phyloP scores from a whole-genome alignment of 2,888 invertebrate genomes.

The Lithophane ornitopus region DNA sequence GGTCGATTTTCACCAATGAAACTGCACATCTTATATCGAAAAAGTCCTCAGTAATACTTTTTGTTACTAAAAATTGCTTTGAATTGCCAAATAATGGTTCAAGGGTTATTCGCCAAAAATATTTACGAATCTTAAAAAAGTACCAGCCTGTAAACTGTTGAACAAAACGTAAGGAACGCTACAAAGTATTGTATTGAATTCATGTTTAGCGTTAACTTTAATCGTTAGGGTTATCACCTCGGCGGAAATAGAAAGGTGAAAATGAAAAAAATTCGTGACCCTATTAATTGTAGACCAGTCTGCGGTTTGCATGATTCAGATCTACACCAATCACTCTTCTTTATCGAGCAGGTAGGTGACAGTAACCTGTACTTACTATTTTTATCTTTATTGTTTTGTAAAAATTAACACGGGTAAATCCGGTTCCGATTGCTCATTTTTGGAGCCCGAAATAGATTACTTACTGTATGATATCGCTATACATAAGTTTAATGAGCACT shows the following conservation, averaged over 20 bases:
- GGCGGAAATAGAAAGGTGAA: background rate
- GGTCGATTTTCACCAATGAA: background rate
- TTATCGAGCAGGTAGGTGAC: conserved; percentile 1
- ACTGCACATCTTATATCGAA: background rate
- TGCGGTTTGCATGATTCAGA: background rate
- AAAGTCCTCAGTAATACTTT: background rate
- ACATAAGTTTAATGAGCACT: background rate
- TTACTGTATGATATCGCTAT: background rate
- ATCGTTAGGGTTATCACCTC: background rate
- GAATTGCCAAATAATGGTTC: conserved; percentile 19
- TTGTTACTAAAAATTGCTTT: conserved; percentile 9
- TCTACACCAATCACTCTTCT: background rate
- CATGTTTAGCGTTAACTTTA: background rate
- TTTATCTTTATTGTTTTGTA: conserved; percentile 5
- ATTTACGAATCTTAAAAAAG: background rate
- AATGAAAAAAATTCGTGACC: background rate
- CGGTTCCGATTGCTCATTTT: conserved; percentile 17
- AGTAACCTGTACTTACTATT: background rate
- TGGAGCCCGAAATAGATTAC: background rate
- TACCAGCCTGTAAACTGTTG: too few species aligned
- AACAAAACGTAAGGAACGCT: background rate
- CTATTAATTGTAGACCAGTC: background rate
- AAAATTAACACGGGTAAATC: conserved; percentile 9
- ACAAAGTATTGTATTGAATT: background rate
- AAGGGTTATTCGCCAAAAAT: conserved; percentile 2